These are phyloP conservation scores for Hypocryptadius cinnamomeus DNA, from an alignment of 2,113 vertebrate genomes.

Conservation along the genomic window DNA sequence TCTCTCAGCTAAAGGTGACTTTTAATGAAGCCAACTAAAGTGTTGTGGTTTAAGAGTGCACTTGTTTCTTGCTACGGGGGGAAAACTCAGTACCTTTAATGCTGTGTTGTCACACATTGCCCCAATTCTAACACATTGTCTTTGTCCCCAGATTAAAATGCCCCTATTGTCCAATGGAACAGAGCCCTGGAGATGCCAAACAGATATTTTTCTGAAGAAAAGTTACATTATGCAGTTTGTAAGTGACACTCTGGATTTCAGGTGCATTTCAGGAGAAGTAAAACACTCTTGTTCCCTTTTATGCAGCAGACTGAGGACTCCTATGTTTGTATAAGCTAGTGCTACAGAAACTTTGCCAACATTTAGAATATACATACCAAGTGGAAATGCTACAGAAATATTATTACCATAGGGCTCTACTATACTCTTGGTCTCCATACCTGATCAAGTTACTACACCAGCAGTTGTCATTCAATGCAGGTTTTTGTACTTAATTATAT, in stretches of 20 bases:
- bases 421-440: conserved; percentile 75
- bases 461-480: conserved; percentile 78
- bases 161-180: conserved; percentile 86
- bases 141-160: conserved; percentile 80
- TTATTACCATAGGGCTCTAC: conserved; percentile 72
- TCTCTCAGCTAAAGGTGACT: background rate
- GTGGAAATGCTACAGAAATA: conserved; percentile 65
- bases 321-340: conserved; percentile 61
- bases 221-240: conserved; percentile 61
- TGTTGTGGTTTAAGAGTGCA: background rate
- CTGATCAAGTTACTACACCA: conserved; percentile 79
- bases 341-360: conserved; percentile 69
- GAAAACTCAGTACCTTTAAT: background rate
- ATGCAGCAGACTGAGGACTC: conserved; percentile 69
- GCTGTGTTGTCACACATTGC: background rate
- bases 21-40: background rate
- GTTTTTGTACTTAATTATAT: conserved; percentile 79
- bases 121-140: background rate
- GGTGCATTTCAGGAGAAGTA: conserved; percentile 64
- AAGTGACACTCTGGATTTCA: conserved; percentile 66
- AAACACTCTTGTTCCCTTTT: conserved; percentile 51
- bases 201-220: conserved; percentile 85
- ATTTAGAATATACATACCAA: conserved; percentile 51
- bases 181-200: conserved; percentile 83
- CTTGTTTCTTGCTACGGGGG: background rate